phyloP scores from a whole-genome alignment of 2,797 vertebrate genomes.

The Bryconaethiops microstoma region DNA sequence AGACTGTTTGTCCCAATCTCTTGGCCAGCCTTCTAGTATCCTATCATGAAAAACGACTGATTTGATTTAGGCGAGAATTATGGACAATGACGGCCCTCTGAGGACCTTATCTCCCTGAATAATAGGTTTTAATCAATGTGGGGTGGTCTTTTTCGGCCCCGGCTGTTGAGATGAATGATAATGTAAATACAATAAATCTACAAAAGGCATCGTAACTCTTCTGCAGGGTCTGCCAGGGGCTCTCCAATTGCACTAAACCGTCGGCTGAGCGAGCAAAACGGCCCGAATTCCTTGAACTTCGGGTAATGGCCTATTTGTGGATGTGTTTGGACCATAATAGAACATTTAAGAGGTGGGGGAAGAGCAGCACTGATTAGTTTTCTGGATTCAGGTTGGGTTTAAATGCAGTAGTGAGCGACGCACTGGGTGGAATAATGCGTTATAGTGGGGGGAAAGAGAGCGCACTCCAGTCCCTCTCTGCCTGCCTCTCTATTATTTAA shows the following conservation, averaged over 20 bases:
- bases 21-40: too few relatives aligned
- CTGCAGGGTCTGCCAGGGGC: too few relatives aligned
- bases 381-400: background rate
- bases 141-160: too few relatives aligned
- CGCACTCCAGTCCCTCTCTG: constrained; percentile 4
- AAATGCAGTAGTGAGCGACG: background rate
- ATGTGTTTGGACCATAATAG: background rate
- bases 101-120: too few relatives aligned
- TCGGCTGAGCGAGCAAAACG: background rate
- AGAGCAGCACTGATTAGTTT: background rate
- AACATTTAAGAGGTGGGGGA: background rate
- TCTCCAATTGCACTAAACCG: background rate
- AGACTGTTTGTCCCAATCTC: too few relatives aligned
- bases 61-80: too few relatives aligned
- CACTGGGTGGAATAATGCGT: background rate
- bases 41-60: too few relatives aligned
- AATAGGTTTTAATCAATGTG: too few relatives aligned
- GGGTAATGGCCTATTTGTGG: constrained; percentile 3
- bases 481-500: constrained; percentile 64
- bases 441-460: background rate
- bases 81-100: too few relatives aligned
- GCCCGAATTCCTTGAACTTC: background rate
- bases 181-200: background rate
- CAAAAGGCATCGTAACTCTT: background rate
- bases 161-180: background rate